A percentile compares a stretch with the other conserved stretches of the same genome.
phyloP scores from a whole-genome alignment of 2,888 invertebrate genomes.

The Oligia latruncula region DNA sequence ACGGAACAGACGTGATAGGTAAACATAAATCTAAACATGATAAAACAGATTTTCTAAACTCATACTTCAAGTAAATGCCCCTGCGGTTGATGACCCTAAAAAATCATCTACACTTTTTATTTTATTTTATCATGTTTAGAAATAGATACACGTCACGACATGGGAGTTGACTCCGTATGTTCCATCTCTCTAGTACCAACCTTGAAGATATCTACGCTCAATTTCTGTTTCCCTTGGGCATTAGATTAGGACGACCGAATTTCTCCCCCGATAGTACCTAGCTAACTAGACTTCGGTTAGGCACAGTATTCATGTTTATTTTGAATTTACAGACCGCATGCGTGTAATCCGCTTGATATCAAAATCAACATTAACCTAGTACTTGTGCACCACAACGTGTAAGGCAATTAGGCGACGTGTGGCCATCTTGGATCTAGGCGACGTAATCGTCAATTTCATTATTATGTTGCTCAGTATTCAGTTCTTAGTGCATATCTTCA shows the following conservation, averaged over 20 bases:
- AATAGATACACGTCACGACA: not conserved
- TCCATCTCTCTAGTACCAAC: not conserved
- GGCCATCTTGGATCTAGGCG: not conserved
- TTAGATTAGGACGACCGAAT: not conserved
- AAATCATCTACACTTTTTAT: not conserved
- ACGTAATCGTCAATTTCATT: not conserved
- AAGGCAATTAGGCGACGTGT: not conserved
- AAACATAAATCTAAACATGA: not conserved
- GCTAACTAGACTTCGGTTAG: not conserved
- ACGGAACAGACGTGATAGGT: not conserved
- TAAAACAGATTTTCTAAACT: not conserved
- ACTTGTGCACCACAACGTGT: not conserved
- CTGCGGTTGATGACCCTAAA: not conserved
- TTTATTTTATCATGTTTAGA: not conserved
- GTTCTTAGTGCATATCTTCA: no score
- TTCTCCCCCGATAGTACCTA: no score
- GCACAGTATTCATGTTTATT: not conserved
- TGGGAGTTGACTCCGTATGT: not conserved
- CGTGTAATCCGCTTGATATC: not conserved
- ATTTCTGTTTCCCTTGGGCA: not conserved
- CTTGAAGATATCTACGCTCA: not conserved
- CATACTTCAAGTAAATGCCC: no score
- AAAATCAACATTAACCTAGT: constrained; percentile 14
- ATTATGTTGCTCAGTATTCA: not conserved
- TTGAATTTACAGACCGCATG: not conserved